Evolutionary conservation across 2,888 invertebrate genomes (phyloP).

Genomic region (Eristalinus sepulchralis): DNA sequence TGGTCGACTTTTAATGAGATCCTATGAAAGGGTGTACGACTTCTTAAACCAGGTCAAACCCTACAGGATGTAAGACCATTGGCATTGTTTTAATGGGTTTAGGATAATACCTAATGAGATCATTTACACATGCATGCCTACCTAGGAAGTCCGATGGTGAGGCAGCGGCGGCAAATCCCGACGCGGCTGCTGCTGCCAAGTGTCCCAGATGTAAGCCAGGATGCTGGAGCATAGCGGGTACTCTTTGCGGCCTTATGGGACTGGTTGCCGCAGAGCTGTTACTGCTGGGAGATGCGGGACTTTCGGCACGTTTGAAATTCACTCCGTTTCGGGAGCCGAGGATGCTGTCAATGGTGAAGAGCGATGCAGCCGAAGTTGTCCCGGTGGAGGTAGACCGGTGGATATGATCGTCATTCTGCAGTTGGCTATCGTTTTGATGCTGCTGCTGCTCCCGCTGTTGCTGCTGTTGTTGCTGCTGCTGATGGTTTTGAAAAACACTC

Average conservation of each 20-base stretch:
- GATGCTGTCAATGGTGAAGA: constrained; percentile 94
- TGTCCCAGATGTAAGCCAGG: constrained; percentile 84
- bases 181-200: constrained; percentile 84
- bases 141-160: constrained; percentile 91
- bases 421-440: constrained; percentile 76
- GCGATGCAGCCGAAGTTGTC: constrained; percentile 82
- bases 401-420: constrained; percentile 48
- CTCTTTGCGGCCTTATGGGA: constrained; percentile 80
- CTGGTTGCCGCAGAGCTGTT: constrained; percentile 83
- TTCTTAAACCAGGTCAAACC: not conserved
- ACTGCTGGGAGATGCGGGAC: constrained; percentile 81
- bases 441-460: constrained; percentile 74
- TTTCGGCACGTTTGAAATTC: constrained; percentile 76
- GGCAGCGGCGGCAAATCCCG: constrained; percentile 84
- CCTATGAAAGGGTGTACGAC: constrained; percentile 49
- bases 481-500: constrained; percentile 78
- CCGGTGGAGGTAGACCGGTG: constrained; percentile 77
- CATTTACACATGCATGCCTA: constrained; percentile 81
- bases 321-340: constrained; percentile 84
- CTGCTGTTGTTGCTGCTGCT: constrained; percentile 75
- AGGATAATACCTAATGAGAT: constrained; percentile 71
- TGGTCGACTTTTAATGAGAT: constrained; percentile 71
- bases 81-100: constrained; percentile 65
- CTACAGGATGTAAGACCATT: not conserved
- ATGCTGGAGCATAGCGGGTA: constrained; percentile 82